These are phyloP conservation scores for Osmoderma eremita DNA, from an alignment of 2,888 invertebrate species.

Conservation along the genomic window DNA sequence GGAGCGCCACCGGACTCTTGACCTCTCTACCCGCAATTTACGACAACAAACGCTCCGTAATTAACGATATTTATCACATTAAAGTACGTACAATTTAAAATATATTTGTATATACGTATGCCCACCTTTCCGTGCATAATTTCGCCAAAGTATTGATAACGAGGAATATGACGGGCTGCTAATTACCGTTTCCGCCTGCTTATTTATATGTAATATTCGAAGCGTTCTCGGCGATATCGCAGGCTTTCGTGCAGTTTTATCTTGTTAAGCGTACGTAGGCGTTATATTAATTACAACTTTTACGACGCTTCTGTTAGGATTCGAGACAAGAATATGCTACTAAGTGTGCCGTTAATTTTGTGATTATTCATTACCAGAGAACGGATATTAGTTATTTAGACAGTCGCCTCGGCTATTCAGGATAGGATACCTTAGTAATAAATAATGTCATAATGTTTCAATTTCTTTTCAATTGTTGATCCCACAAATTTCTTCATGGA, in stretches of 20 bases:
- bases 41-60: conserved; percentile 16
- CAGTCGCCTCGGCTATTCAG: conserved; percentile 11
- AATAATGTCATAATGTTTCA: not conserved
- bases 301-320: conserved; percentile 4
- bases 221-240: not conserved
- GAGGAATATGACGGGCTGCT: conserved; percentile 2
- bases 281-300: conserved; percentile 20
- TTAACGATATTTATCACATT: conserved; percentile 24
- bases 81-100: conserved; percentile 17
- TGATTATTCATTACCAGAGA: not conserved
- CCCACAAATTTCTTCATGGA: conserved; percentile 9
- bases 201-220: not conserved
- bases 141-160: conserved; percentile 10
- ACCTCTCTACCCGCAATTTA: not conserved
- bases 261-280: conserved; percentile 3
- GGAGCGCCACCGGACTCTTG: conserved; percentile 26
- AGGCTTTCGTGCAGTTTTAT: conserved; percentile 7
- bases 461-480: conserved; percentile 13
- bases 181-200: conserved; percentile 20
- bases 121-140: conserved; percentile 15
- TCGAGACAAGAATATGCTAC: conserved; percentile 1
- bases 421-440: conserved; percentile 1
- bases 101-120: too few relatives aligned
- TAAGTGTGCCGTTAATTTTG: conserved; percentile 9
- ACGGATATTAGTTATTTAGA: not conserved